These are phyloP conservation scores for Drosophila pseudotalamancana DNA, from an alignment of 2,888 invertebrate species.

Conservation along the genomic window DNA sequence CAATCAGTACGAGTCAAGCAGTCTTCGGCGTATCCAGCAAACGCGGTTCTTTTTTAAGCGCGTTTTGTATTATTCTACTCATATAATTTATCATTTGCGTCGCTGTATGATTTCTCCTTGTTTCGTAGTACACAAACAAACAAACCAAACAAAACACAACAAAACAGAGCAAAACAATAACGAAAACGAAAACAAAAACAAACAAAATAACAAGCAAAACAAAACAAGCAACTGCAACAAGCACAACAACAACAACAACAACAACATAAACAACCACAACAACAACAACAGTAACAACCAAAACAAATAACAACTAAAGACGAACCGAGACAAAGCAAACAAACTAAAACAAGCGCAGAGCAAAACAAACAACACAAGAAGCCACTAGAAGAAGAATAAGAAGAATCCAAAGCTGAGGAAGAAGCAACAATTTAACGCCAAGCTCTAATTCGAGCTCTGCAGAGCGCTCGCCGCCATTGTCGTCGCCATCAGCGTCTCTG, in stretches of 20 bases:
- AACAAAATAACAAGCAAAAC: constrained; percentile 8
- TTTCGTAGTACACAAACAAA: constrained; percentile 81
- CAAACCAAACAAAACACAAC: constrained; percentile 11
- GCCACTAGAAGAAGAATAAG: no score
- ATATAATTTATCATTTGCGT: constrained; percentile 85
- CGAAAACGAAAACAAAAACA: neutral
- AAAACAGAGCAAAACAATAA: constrained; percentile 7
- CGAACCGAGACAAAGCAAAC: neutral
- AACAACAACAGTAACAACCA: neutral
- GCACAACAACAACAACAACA: constrained; percentile 1
- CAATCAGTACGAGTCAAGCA: constrained; percentile 84
- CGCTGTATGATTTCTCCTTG: constrained; percentile 85
- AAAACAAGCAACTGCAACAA: constrained; percentile 1
- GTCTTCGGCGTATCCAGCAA: constrained; percentile 85
- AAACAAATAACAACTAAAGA: constrained; percentile 7
- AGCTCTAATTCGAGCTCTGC: constrained; percentile 11
- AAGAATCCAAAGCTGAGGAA: neutral
- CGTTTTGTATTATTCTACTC: constrained; percentile 85
- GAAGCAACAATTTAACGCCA: constrained; percentile 13
- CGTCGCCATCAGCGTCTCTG: constrained; percentile 3
- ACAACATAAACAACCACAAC: neutral
- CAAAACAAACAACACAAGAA: constrained; percentile 16
- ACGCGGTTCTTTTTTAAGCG: constrained; percentile 85
- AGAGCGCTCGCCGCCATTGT: constrained; percentile 7
- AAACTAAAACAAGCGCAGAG: constrained; percentile 7